phyloP scores from a whole-genome alignment of 2,113 vertebrate species.

The Lichenostomus cassidix region DNA sequence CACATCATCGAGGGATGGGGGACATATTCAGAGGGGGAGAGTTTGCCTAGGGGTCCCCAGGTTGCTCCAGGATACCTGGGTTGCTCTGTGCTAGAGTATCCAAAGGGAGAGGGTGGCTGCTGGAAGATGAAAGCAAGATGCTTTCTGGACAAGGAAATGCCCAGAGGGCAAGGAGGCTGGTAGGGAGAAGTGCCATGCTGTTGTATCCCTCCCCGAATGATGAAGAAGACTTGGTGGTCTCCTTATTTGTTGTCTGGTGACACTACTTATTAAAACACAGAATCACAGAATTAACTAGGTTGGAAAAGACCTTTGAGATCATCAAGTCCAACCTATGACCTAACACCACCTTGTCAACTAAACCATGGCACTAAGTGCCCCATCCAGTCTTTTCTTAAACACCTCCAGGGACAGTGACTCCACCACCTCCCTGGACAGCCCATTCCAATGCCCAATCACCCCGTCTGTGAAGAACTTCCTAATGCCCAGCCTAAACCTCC shows the following conservation, averaged over 20 bases:
- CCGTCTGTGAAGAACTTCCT: no score
- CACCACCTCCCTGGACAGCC: no score
- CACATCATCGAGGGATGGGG: neutral
- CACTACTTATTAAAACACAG: neutral
- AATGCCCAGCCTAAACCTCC: no score
- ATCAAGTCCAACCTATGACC: neutral
- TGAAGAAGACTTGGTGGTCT: neutral
- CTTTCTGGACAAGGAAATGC: neutral
- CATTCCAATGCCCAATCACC: no score
- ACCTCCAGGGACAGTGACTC: no score
- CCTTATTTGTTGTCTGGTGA: neutral
- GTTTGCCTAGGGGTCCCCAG: neutral
- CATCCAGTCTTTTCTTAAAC: no score
- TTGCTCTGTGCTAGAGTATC: neutral
- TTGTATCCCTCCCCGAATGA: neutral
- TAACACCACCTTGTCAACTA: neutral
- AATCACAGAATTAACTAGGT: neutral
- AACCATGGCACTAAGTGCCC: no score
- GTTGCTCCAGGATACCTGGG: no score
- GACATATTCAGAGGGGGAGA: neutral
- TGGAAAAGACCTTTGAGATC: neutral
- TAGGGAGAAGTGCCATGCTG: neutral
- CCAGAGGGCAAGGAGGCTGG: neutral
- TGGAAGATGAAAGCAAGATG: neutral
- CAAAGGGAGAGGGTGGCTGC: neutral